These are phyloP conservation scores for Drosophila quinaria DNA, from an alignment of 2,888 invertebrate genomes.

Conservation along the genomic window DNA sequence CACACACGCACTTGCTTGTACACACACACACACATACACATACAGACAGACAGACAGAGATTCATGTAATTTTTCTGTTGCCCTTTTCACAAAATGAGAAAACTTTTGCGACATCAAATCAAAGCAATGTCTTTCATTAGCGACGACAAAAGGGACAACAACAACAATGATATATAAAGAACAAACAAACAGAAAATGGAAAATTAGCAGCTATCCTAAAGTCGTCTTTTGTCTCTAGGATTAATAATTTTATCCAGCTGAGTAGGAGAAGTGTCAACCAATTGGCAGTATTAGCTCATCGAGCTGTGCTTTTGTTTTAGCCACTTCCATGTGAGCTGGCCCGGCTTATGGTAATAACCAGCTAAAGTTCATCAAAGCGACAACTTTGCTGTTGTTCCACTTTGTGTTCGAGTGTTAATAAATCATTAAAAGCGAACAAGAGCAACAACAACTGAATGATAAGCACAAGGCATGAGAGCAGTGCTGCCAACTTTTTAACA, in stretches of 20 bases:
- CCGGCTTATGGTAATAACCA: constrained; percentile 35
- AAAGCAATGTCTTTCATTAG: constrained; percentile 75
- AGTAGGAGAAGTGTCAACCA: constrained; percentile 16
- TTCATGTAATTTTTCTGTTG: constrained; percentile 48
- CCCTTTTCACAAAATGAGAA: constrained; percentile 70
- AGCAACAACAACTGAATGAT: constrained; percentile 33
- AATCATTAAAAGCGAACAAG: constrained; percentile 23
- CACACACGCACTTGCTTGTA: constrained; percentile 4
- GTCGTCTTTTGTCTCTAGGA: constrained; percentile 49
- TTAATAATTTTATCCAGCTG: constrained; percentile 42
- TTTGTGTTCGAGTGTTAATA: constrained; percentile 21
- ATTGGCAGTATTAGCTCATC: constrained; percentile 28
- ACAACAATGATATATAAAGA: constrained; percentile 14
- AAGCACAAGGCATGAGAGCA: constrained; percentile 45
- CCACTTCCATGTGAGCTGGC: constrained; percentile 22
- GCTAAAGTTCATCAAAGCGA: constrained; percentile 21
- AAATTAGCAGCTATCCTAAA: not conserved
- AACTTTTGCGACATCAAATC: constrained; percentile 70
- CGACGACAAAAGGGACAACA: constrained; percentile 20
- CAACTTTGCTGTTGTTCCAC: constrained; percentile 1
- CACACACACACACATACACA: constrained; percentile 1
- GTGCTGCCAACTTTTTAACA: too few species aligned
- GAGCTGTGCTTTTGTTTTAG: constrained; percentile 13
- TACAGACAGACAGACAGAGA: constrained; percentile 26
- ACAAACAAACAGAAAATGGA: constrained; percentile 15